Percentiles rank a stretch among this genome's conserved stretches.
Evolutionary conservation across 2,113 vertebrate genomes (phyloP).

Genomic region (Taxidea taxus): DNA sequence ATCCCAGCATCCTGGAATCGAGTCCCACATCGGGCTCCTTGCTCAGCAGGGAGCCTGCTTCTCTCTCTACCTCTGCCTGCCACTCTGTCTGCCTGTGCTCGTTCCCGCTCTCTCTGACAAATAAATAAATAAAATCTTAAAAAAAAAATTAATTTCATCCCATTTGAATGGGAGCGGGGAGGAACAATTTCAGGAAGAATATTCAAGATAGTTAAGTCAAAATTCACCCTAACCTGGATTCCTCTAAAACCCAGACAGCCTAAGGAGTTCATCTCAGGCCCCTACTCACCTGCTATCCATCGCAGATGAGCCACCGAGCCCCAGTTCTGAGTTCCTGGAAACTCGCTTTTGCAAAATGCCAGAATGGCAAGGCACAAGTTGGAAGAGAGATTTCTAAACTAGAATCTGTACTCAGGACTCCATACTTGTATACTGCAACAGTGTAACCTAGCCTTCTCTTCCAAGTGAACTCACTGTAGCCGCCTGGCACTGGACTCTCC

Average conservation of each 20-base stretch:
- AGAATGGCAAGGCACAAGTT: not conserved
- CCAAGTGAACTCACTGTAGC: not conserved
- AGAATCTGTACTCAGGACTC: not conserved
- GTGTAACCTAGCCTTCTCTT: not conserved
- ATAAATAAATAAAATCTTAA: no score
- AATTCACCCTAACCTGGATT: slow-evolving; percentile 7
- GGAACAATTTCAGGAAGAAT: not conserved
- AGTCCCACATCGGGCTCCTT: no score
- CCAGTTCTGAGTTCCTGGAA: slow-evolving; percentile 34
- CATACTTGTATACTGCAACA: not conserved
- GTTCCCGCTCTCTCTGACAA: no score
- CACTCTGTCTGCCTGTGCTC: no score
- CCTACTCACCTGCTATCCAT: not conserved
- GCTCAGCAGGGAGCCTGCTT: no score
- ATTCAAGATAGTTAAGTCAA: not conserved
- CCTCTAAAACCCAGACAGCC: slow-evolving; percentile 17
- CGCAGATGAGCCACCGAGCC: not conserved
- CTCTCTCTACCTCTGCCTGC: no score
- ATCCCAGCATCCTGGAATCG: no score
- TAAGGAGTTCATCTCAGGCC: not conserved
- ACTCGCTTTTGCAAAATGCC: slow-evolving; percentile 15
- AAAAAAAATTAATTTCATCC: slow-evolving; percentile 26
- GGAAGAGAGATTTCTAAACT: not conserved
- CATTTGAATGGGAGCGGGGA: not conserved
- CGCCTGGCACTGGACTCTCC: not conserved